Evolutionary conservation across 2,113 vertebrate species (phyloP).

Genomic region (Oncorhynchus kisutch): DNA sequence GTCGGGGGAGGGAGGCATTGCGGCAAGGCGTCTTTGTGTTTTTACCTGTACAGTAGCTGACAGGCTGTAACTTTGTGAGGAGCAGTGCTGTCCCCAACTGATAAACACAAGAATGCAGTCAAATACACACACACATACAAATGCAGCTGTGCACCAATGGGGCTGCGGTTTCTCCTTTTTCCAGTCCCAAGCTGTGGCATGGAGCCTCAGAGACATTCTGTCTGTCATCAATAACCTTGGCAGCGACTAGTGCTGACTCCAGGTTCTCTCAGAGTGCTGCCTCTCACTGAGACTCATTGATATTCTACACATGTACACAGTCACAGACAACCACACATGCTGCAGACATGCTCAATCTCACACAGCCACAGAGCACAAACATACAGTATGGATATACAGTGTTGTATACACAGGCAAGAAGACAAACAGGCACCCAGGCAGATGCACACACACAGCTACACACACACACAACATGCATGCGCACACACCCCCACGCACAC

Average conservation of each 20-base stretch:
- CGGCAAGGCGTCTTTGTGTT: conserved; percentile 45
- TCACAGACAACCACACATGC: conserved; percentile 9
- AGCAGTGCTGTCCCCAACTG: conserved; percentile 44
- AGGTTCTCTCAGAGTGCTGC: conserved; percentile 27
- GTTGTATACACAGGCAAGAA: no score
- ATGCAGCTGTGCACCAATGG: neutral
- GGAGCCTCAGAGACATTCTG: conserved; percentile 57
- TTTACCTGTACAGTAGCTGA: conserved; percentile 15
- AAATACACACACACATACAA: neutral
- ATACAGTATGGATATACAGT: no score
- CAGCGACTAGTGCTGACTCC: conserved; percentile 49
- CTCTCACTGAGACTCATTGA: conserved; percentile 12
- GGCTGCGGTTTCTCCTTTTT: neutral
- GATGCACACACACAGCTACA: neutral
- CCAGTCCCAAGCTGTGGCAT: conserved; percentile 46
- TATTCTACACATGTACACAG: conserved; percentile 19
- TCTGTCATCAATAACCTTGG: conserved; percentile 59
- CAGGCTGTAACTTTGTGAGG: conserved; percentile 46
- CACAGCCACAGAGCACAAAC: no score
- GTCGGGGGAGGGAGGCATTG: conserved; percentile 42
- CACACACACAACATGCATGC: no score
- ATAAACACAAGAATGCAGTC: conserved; percentile 49
- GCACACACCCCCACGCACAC: no score
- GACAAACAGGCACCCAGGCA: neutral
- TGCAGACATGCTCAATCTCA: neutral